A percentile compares a stretch with the other conserved stretches of the same genome.
Conservation (phyloP, 2,797 vertebrate species). For the Cirrhinus molitorella region DNA sequence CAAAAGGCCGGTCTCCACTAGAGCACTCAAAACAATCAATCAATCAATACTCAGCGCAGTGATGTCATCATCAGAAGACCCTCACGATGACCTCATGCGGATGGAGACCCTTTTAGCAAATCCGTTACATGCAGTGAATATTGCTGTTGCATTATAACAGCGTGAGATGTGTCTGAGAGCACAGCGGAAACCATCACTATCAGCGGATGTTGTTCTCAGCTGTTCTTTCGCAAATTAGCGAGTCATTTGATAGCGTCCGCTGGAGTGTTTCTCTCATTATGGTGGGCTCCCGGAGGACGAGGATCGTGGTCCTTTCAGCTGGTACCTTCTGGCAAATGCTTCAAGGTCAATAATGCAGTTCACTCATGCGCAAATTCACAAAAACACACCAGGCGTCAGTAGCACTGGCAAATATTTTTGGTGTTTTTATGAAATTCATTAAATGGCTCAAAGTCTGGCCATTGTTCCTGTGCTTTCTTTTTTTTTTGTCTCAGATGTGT, state of each 20-base stretch:
- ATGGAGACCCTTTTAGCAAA: not conserved
- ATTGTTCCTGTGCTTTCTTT: not conserved
- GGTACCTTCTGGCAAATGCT: slow-evolving; percentile 45
- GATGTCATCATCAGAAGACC: slow-evolving; percentile 58
- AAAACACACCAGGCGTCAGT: slow-evolving; percentile 1
- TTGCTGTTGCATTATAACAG: not conserved
- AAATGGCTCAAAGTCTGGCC: not conserved
- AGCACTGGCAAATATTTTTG: not conserved
- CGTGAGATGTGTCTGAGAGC: slow-evolving; percentile 3
- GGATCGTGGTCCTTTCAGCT: slow-evolving; percentile 31
- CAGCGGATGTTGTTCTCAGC: slow-evolving; percentile 1
- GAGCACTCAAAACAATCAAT: slow-evolving; percentile 69
- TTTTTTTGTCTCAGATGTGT: not conserved
- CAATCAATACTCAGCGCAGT: slow-evolving; percentile 72
- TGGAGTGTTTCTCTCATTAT: slow-evolving; percentile 36
- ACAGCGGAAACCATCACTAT: not conserved
- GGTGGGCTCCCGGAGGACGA: slow-evolving; percentile 54
- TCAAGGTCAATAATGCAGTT: slow-evolving; percentile 67
- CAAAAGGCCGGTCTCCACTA: slow-evolving; percentile 22
- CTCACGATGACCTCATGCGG: slow-evolving; percentile 51
- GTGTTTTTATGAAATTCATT: not conserved
- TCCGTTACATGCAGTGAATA: not conserved
- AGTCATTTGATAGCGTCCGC: not conserved
- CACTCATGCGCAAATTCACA: slow-evolving; percentile 18
- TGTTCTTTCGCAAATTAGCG: not conserved